Percentiles rank a stretch among this genome's conserved stretches.
Conservation (phyloP, 2,797 vertebrate genomes). For the Sorex maritimensis region DNA sequence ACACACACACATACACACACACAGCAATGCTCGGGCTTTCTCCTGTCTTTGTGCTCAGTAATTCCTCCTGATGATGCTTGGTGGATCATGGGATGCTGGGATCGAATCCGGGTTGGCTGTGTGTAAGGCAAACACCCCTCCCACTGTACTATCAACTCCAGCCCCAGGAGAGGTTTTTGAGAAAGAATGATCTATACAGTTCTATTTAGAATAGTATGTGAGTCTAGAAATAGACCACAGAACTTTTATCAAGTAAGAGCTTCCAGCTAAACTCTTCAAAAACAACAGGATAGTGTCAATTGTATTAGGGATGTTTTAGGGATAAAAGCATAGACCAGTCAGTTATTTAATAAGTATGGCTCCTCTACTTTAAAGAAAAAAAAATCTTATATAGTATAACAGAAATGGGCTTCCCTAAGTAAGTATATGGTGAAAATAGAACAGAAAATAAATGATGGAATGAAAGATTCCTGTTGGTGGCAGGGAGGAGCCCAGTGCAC, state of each 20-base stretch:
- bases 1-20: too few relatives aligned
- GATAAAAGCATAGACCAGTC: constrained; percentile 6
- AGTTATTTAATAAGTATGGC: constrained; percentile 13
- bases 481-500: background rate
- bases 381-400: background rate
- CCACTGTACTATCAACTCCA: too few relatives aligned
- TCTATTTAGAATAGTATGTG: background rate
- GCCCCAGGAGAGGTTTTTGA: background rate
- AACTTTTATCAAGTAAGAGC: background rate
- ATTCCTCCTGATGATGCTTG: too few relatives aligned
- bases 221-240: background rate
- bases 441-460: background rate
- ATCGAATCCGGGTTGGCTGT: too few relatives aligned
- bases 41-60: too few relatives aligned
- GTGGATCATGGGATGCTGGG: too few relatives aligned
- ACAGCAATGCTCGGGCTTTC: too few relatives aligned
- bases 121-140: too few relatives aligned
- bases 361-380: background rate
- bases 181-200: constrained; percentile 22
- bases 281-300: background rate
- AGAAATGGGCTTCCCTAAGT: background rate
- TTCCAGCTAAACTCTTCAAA: background rate
- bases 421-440: background rate
- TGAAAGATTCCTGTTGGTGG: background rate
- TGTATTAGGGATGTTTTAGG: background rate